Evolutionary conservation across 64 coral and sea anemone species (phyloP), one percentile per base, ranked within the genome.

Genomic region (Porites australiensis): DNA sequence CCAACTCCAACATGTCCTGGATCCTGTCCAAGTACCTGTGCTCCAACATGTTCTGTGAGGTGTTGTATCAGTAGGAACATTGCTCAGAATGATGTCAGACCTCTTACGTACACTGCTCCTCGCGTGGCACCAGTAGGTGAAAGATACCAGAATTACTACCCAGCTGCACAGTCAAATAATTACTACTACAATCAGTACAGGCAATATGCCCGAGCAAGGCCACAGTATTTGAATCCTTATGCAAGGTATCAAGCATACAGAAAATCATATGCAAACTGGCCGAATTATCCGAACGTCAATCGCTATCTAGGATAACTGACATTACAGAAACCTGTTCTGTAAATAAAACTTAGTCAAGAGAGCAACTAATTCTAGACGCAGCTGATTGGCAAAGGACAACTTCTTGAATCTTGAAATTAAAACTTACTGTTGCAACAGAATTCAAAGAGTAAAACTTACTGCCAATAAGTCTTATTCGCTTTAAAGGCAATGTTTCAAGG

Each of bases 11-110:
- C 18, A 50, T 94, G 92, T 66, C 87, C 79, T 45, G 90, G 59
- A 58, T 62, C 87, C 0, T 96, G 95, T 27, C 90, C 89, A 12
- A 68, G 44, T 3, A 89, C 74, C 44, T 96, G 95, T 22, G 95
- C 91, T 8, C 78, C 91, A 72, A 64, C 64, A n/a, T 96, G 95
- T 74, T 85, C 91, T n/a, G 82, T 73, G 12, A 57, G 76, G 6
- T 93, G 91, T 43, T 93, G 91, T 58, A 84, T 84, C 62, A 12
- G 60, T 3, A 44, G 46, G 44, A 84, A 47, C 3, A 59, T 48
- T 22, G 81, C 27, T 13, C 46, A 51, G 81, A 84, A 84, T 50
- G 15, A 37, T 13, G 46, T 84, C 19, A 66, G 81, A 51, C 81
- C 81, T 21, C 62, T 84, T 2, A 67, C 61, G 5, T 84, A 68